These are phyloP conservation scores for Heteronetta atricapilla DNA, from an alignment of 2,113 vertebrate genomes.

Conservation along the genomic window DNA sequence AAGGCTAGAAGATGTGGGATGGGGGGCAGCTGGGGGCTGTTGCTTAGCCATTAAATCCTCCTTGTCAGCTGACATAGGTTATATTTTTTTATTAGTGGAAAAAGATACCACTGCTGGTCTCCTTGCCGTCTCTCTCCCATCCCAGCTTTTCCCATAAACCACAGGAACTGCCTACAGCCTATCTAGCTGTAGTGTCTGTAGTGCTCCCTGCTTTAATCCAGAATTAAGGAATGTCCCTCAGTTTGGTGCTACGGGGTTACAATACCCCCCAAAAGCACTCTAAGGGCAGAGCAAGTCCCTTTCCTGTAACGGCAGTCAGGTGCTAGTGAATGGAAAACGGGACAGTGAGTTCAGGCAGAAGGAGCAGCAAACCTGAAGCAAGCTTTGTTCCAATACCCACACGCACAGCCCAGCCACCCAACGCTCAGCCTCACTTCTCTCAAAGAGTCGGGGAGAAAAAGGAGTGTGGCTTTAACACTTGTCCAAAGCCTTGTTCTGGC, in stretches of 20 bases:
- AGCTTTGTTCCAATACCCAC: neutral
- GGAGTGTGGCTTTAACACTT: neutral
- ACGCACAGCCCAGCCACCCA: neutral
- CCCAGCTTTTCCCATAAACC: neutral
- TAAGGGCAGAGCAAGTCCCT: neutral
- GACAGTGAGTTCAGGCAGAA: neutral
- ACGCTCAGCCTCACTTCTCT: neutral
- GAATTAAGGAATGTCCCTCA: neutral
- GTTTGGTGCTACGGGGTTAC: neutral
- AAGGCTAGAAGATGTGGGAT: neutral
- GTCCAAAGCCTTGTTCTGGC: neutral
- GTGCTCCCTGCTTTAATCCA: neutral
- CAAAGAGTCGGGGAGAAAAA: neutral
- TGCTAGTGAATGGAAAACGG: neutral
- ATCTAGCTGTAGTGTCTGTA: neutral
- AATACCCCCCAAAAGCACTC: neutral
- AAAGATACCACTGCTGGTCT: neutral
- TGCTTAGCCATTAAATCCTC: neutral
- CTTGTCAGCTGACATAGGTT: neutral
- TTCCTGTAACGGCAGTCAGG: neutral
- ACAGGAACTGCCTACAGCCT: neutral
- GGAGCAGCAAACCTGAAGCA: neutral
- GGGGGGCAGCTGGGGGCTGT: neutral
- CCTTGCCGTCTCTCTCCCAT: neutral
- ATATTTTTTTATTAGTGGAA: neutral